These are phyloP conservation scores for Apamea sordens DNA, from an alignment of 2,888 invertebrate genomes.

Conservation along the genomic window DNA sequence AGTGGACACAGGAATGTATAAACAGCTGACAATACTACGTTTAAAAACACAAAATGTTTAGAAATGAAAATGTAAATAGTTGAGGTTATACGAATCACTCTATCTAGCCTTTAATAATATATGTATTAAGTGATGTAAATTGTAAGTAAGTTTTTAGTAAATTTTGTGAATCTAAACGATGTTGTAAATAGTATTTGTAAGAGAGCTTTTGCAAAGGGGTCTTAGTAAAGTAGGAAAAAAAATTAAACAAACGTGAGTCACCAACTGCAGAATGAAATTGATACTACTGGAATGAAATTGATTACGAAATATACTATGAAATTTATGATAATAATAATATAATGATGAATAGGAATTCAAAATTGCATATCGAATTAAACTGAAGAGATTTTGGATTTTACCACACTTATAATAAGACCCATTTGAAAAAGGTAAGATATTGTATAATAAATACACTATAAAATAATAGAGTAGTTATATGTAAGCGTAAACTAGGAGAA, in stretches of 20 bases:
- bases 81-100: conserved; percentile 88
- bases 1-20: conserved; percentile 84
- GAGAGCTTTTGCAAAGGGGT: conserved; percentile 64
- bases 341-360: conserved; percentile 7
- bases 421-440: conserved; percentile 58
- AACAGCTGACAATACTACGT: conserved; percentile 89
- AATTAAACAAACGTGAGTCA: neutral
- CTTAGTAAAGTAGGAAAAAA: conserved; percentile 45
- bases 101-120: conserved; percentile 82
- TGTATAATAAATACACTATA: conserved; percentile 66
- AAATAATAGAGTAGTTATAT: conserved; percentile 59
- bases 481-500: conserved; percentile 73
- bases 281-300: neutral
- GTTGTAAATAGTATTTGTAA: conserved; percentile 82
- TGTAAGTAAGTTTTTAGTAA: conserved; percentile 81
- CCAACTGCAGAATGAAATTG: neutral
- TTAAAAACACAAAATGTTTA: conserved; percentile 84
- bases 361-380: conserved; percentile 50
- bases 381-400: neutral
- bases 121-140: conserved; percentile 83
- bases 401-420: conserved; percentile 55
- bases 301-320: neutral
- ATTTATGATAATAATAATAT: conserved; percentile 11
- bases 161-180: conserved; percentile 74
- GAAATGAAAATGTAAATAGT: conserved; percentile 77